Base-by-base conservation (phyloP, 2,888 invertebrate genomes). In the Buathra laborator region DNA sequence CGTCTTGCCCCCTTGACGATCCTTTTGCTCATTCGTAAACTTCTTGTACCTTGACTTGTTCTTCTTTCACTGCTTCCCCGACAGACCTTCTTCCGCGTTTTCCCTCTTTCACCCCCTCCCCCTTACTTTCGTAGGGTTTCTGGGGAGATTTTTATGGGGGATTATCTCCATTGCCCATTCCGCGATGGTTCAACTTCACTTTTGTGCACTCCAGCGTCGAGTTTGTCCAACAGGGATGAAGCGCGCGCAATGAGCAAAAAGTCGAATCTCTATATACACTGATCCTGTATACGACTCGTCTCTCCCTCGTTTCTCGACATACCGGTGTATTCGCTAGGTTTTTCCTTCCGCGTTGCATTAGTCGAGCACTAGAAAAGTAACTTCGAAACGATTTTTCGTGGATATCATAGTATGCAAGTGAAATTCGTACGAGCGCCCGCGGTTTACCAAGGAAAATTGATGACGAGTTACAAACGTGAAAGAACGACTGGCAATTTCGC, bases 371-470 rank as follows among this genome's bases (percentile, higher is more conserved):
- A 68, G 29, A 24, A 70, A 53, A 70, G 12, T 48, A 37, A 19
- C 51, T 29, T 10, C 10, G 9, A 37, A 29, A 46, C 48, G 71
- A 56, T 80, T 71, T 64, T 64, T 19, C 71, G 53, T 64, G 29
- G 64, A 53, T 7, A 19, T 64, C n/a, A 51, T 56, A 64, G 37
- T 71, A 66, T 24, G 78, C 78, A 78, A 82, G 75, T 82, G 83
- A 84, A 37, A 80, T 84, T 75, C 71, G 68, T 29, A 70, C 46
- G 56, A 75, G 37, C 51, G 37, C 37, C 37, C 32, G 66, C 43
- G 76, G 43, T 75, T 37, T 14, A n/a, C 51, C 14, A 14, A 32
- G 71, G n/a, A 62, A 80, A 80, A 80, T 83, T 80, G 75, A 83
- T 80, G 79, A 78, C 72, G 72, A 44, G 79, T 68, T 83, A 77